phyloP scores from a whole-genome alignment of 2,113 vertebrate species.

The Alligator mississippiensis region DNA sequence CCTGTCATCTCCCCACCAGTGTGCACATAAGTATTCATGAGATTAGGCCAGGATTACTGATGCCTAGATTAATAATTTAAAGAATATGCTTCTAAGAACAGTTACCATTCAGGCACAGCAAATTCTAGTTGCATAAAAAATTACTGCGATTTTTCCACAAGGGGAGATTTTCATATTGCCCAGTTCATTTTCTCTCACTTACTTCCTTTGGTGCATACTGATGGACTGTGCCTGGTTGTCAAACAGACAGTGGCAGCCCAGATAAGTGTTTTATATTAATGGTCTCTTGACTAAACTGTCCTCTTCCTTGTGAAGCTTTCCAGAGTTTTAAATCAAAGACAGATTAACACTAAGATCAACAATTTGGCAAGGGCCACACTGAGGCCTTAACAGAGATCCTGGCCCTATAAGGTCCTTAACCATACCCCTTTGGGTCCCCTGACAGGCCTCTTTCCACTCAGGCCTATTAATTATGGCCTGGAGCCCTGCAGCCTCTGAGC shows the following conservation, averaged over 20 bases:
- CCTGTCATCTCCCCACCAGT: background rate
- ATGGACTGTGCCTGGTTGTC: background rate
- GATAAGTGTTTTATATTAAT: background rate
- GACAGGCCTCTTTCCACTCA: too few relatives aligned
- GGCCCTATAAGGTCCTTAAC: too few relatives aligned
- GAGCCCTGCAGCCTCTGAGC: too few relatives aligned
- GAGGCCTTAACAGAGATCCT: too few relatives aligned
- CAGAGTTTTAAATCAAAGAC: background rate
- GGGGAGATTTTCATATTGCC: background rate
- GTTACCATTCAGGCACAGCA: background rate
- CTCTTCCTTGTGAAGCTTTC: background rate
- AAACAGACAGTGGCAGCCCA: background rate
- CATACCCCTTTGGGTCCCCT: too few relatives aligned
- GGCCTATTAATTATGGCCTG: too few relatives aligned
- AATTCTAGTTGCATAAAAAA: background rate
- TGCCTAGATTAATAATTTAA: background rate
- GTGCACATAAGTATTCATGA: background rate
- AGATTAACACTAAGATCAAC: background rate
- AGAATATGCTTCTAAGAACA: background rate
- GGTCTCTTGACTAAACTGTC: background rate
- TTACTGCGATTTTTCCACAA: background rate
- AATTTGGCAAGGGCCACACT: background rate
- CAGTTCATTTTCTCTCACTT: background rate
- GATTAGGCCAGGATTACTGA: background rate
- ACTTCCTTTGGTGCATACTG: background rate